Evolutionary conservation across 1,140 invertebrate species (phyloP).

Genomic region (Orchestia grillus): DNA sequence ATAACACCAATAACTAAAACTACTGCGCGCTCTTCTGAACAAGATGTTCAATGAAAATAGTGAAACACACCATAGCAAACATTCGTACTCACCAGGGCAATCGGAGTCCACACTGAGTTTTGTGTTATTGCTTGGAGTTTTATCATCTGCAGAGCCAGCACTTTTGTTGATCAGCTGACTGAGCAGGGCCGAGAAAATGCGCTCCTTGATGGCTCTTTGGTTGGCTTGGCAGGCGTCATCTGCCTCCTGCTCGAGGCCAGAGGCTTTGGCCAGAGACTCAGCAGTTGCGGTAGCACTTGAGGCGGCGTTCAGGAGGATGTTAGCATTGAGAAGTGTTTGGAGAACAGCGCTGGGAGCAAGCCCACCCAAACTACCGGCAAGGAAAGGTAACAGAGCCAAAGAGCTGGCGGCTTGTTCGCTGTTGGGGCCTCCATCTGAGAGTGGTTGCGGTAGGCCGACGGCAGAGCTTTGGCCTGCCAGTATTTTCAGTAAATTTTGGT

Average conservation of each 20-base stretch:
- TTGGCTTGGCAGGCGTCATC: not conserved
- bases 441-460: not conserved
- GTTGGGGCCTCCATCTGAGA: not conserved
- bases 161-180: slow-evolving; percentile 39
- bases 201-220: not conserved
- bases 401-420: not conserved
- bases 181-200: slow-evolving; percentile 11
- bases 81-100: not conserved
- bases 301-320: slow-evolving; percentile 23
- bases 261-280: not conserved
- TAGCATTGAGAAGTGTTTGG: not conserved
- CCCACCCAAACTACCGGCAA: not conserved
- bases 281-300: not conserved
- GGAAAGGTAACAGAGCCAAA: slow-evolving; percentile 5
- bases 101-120: not conserved
- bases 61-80: not conserved
- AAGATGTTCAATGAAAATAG: not conserved
- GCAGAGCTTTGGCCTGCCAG: not conserved
- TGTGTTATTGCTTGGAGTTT: not conserved
- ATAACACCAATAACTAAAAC: not conserved
- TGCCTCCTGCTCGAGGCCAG: not conserved
- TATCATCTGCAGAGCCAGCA: not conserved
- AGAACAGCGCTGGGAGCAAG: not conserved
- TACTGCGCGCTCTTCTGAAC: not conserved
- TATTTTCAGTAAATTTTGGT: slow-evolving; percentile 43